phyloP scores from a whole-genome alignment of 2,888 invertebrate genomes.

The Stenurella melanura region DNA sequence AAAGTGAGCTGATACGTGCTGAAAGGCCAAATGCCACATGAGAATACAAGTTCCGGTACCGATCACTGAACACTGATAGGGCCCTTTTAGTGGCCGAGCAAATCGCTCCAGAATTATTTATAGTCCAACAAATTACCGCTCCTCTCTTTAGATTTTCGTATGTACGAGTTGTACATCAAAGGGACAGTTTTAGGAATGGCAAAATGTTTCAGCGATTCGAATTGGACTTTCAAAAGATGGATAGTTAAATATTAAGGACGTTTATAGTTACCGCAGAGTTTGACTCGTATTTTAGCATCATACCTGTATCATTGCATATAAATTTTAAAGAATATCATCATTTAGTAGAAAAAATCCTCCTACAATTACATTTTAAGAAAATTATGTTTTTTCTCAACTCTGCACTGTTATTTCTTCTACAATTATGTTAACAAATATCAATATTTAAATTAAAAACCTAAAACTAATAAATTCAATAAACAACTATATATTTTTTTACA shows the following conservation, averaged over 20 bases:
- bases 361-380: too few species aligned
- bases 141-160: conserved; percentile 38
- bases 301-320: too few species aligned
- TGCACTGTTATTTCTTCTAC: too few species aligned
- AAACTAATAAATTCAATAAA: too few species aligned
- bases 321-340: too few species aligned
- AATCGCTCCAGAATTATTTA: conserved; percentile 73
- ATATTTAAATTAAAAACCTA: too few species aligned
- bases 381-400: too few species aligned
- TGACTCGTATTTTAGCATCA: background rate
- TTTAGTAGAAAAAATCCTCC: too few species aligned
- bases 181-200: conserved; percentile 29
- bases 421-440: too few species aligned
- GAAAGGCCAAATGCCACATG: conserved; percentile 69
- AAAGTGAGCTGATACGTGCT: conserved; percentile 66
- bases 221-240: conserved; percentile 7
- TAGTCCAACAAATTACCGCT: conserved; percentile 57
- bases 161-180: conserved; percentile 50
- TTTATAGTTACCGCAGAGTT: background rate
- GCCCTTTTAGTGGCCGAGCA: conserved; percentile 72
- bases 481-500: too few species aligned
- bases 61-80: conserved; percentile 63
- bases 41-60: conserved; percentile 68
- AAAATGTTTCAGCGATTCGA: conserved; percentile 34
- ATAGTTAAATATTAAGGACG: conserved; percentile 26